phyloP scores from a whole-genome alignment of 1,140 invertebrate genomes.

The Phenacoccus solenopsis region DNA sequence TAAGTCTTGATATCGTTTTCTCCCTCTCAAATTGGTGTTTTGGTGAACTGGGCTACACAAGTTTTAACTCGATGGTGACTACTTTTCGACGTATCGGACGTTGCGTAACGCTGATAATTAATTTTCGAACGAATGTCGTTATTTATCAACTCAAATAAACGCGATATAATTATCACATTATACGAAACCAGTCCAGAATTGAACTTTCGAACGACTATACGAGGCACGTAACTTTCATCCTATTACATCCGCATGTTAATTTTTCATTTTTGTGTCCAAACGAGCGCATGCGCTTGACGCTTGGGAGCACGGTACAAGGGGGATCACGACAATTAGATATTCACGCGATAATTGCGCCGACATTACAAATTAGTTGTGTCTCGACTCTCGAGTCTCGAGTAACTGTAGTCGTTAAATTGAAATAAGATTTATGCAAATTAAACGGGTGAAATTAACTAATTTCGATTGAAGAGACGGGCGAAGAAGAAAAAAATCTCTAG shows the following conservation, averaged over 20 bases:
- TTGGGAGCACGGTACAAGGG: too few relatives aligned
- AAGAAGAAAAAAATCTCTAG: too few relatives aligned
- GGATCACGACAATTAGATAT: not conserved
- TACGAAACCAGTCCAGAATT: not conserved
- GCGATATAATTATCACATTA: not conserved
- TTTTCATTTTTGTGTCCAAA: not conserved
- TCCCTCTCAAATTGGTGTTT: too few relatives aligned
- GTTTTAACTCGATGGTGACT: too few relatives aligned
- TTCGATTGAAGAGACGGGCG: too few relatives aligned
- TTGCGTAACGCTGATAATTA: not conserved
- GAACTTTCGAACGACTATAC: not conserved
- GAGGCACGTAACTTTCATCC: not conserved
- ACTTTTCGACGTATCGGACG: not conserved
- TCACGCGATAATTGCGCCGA: not conserved
- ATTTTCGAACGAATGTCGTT: conserved; percentile 1
- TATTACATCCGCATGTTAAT: not conserved
- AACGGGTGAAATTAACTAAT: not conserved
- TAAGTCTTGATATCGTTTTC: too few relatives aligned
- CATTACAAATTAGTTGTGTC: not conserved
- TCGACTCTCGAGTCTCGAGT: too few relatives aligned
- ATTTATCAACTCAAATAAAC: not conserved
- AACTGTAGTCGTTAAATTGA: not conserved
- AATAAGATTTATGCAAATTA: not conserved
- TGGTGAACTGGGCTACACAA: too few relatives aligned
- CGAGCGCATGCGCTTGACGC: too few relatives aligned